A percentile compares a stretch with the other conserved stretches of the same genome.
Conservation (phyloP, 2,888 invertebrate species). For the Cephus spinipes region DNA sequence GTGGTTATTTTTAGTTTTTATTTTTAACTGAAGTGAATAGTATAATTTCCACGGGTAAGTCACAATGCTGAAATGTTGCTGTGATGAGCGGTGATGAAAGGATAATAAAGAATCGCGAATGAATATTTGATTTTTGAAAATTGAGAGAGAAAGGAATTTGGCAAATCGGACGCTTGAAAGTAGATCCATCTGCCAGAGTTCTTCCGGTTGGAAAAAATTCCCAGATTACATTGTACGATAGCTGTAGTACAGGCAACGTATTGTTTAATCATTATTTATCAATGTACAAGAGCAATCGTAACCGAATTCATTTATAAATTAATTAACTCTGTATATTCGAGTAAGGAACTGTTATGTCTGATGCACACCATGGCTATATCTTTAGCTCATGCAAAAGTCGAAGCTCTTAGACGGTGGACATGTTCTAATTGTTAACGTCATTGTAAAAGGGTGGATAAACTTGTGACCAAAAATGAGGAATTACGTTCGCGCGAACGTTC, state of each 20-base stretch:
- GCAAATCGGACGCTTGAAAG: background rate
- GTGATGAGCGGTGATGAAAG: background rate
- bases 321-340: background rate
- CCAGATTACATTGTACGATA: background rate
- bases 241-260: background rate
- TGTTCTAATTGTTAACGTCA: background rate
- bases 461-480: background rate
- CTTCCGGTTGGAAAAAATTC: background rate
- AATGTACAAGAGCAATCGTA: background rate
- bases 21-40: background rate
- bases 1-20: background rate
- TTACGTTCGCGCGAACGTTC: background rate
- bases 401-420: background rate
- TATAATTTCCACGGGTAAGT: background rate
- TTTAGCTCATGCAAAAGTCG: background rate
- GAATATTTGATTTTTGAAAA: background rate
- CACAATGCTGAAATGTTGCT: background rate
- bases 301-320: background rate
- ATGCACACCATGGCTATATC: too few species aligned
- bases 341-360: too few species aligned
- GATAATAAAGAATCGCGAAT: background rate
- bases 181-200: background rate
- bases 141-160: background rate
- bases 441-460: background rate
- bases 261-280: background rate